Conservation (phyloP, 2,113 vertebrate genomes). For the Oryzias javanicus region DNA sequence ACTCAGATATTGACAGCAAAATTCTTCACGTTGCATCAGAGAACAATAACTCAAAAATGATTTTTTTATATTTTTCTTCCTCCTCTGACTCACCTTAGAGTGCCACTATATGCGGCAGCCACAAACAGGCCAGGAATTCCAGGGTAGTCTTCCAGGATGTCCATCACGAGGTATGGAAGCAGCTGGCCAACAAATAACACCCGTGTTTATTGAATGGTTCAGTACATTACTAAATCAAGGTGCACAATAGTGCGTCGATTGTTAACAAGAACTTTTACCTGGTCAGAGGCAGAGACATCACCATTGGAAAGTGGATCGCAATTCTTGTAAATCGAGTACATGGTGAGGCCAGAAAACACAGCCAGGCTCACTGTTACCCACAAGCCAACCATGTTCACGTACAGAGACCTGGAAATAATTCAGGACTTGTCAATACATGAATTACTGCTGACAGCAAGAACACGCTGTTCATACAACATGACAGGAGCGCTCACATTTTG, state of each 20-base stretch:
- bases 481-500: slow-evolving; percentile 71
- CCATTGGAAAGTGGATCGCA: slow-evolving; percentile 75
- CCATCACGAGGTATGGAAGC: slow-evolving; percentile 93
- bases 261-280: slow-evolving; percentile 58
- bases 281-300: slow-evolving; percentile 66
- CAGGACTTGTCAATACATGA: slow-evolving; percentile 18
- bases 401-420: slow-evolving; percentile 71
- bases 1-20: not conserved
- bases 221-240: too few species aligned
- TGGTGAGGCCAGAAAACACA: slow-evolving; percentile 75
- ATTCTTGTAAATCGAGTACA: slow-evolving; percentile 81
- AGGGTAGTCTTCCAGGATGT: slow-evolving; percentile 85
- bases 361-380: slow-evolving; percentile 77
- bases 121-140: slow-evolving; percentile 95
- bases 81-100: slow-evolving; percentile 84
- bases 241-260: too few species aligned
- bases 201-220: not conserved
- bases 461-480: not conserved
- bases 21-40: not conserved
- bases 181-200: slow-evolving; percentile 74
- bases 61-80: not conserved
- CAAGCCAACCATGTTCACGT: slow-evolving; percentile 79
- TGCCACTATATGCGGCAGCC: slow-evolving; percentile 94
- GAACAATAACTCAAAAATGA: not conserved
- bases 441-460: not conserved